phyloP scores from a whole-genome alignment of 1,140 invertebrate genomes.

The Parapsyche elsis region DNA sequence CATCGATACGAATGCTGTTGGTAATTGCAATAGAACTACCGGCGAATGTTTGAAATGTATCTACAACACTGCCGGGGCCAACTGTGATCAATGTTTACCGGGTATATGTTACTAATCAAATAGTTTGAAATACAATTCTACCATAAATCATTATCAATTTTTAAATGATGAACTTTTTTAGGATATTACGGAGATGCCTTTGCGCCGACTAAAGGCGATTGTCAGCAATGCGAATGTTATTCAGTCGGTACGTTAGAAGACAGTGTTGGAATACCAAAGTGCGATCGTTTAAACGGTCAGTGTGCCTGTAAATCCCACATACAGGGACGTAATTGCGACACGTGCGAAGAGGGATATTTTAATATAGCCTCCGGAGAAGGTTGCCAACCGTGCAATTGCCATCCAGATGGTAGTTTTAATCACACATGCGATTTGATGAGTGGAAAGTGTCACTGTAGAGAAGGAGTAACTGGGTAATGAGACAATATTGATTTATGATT shows the following conservation, averaged over 20 bases:
- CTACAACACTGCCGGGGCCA: conserved; percentile 91
- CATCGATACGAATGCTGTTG: conserved; percentile 93
- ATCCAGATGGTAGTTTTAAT: conserved; percentile 86
- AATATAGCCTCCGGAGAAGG: conserved; percentile 86
- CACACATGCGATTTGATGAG: conserved; percentile 81
- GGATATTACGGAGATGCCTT: conserved; percentile 90
- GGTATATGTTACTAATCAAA: conserved; percentile 73
- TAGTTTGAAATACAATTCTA: too few relatives aligned
- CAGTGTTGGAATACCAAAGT: conserved; percentile 76
- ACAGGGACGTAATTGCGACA: conserved; percentile 87
- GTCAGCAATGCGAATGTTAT: conserved; percentile 88
- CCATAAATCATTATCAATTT: not conserved
- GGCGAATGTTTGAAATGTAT: conserved; percentile 98
- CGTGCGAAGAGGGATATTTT: conserved; percentile 87
- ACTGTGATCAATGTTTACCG: conserved; percentile 90
- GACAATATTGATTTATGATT: not conserved
- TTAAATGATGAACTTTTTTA: conserved; percentile 60
- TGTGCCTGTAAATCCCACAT: conserved; percentile 91
- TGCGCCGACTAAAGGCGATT: conserved; percentile 89
- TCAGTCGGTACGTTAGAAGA: conserved; percentile 80
- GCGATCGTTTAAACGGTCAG: conserved; percentile 78
- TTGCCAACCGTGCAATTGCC: conserved; percentile 87
- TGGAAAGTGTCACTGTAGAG: conserved; percentile 90
- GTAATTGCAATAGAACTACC: conserved; percentile 91
- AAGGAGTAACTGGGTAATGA: conserved; percentile 83